phyloP scores from a whole-genome alignment of 2,797 vertebrate genomes.

The Rhincodon typus region DNA sequence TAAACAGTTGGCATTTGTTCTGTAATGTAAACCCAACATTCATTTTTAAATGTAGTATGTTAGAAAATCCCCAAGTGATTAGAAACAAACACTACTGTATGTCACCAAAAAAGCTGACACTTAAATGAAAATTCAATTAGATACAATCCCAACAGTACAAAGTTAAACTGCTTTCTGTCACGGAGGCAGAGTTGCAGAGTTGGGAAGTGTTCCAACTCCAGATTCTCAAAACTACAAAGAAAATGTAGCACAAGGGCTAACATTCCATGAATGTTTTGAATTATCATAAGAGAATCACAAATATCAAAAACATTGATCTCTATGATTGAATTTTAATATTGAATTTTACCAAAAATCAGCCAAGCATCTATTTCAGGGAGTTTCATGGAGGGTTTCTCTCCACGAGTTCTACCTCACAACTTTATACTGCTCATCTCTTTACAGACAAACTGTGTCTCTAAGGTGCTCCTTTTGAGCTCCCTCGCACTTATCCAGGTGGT shows the following conservation, averaged over 20 bases:
- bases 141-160: background rate
- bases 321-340: no score
- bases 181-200: no score
- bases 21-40: background rate
- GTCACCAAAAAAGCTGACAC: background rate
- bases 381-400: no score
- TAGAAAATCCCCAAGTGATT: background rate
- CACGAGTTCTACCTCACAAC: no score
- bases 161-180: background rate
- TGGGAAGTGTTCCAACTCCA: no score
- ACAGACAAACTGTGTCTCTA: no score
- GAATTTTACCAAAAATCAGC: no score
- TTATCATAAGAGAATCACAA: background rate
- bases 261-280: background rate
- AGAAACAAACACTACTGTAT: background rate
- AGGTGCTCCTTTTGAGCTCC: no score
- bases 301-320: background rate
- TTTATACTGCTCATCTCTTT: no score
- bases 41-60: background rate
- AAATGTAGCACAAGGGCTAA: background rate
- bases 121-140: background rate
- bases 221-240: no score
- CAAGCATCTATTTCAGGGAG: no score
- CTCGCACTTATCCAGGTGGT: no score
- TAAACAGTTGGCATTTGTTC: background rate